Evolutionary conservation across 2,888 invertebrate species (phyloP).

Genomic region (Eupithecia vulgata): DNA sequence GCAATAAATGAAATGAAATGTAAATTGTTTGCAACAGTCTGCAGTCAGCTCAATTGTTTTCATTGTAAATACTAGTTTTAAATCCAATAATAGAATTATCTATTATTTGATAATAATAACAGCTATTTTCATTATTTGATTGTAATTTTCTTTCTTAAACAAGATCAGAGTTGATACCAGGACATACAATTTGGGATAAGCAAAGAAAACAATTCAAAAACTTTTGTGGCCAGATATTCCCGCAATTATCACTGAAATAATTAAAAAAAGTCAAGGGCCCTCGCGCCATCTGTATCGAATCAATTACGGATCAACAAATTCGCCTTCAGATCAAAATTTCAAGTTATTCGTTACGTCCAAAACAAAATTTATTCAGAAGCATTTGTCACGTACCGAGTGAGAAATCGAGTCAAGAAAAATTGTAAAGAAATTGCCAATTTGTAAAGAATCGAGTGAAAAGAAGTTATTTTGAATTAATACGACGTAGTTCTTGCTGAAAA

Average conservation of each 20-base stretch:
- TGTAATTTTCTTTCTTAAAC: no score
- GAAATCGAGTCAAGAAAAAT: conserved; percentile 52
- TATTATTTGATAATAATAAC: no score
- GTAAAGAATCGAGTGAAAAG: conserved; percentile 38
- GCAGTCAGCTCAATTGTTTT: no score
- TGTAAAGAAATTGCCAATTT: conserved; percentile 51
- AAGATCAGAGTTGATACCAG: no score
- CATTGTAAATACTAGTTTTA: no score
- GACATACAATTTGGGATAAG: no score
- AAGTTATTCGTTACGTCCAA: conserved; percentile 43
- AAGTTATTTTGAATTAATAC: conserved; percentile 38
- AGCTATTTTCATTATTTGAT: no score
- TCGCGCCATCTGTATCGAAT: conserved; percentile 52
- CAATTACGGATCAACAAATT: conserved; percentile 50
- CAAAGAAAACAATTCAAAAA: neutral
- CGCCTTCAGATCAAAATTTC: conserved; percentile 49
- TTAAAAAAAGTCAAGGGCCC: conserved; percentile 40
- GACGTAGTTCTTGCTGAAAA: conserved; percentile 26
- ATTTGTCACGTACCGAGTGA: conserved; percentile 55
- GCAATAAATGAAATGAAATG: no score
- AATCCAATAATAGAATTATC: no score
- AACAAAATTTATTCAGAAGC: conserved; percentile 53
- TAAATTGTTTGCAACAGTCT: no score
- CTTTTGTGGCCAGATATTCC: conserved; percentile 15
- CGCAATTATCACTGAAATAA: conserved; percentile 32